Conservation (phyloP, 2,888 invertebrate genomes). For the Callinectes sapidus region DNA sequence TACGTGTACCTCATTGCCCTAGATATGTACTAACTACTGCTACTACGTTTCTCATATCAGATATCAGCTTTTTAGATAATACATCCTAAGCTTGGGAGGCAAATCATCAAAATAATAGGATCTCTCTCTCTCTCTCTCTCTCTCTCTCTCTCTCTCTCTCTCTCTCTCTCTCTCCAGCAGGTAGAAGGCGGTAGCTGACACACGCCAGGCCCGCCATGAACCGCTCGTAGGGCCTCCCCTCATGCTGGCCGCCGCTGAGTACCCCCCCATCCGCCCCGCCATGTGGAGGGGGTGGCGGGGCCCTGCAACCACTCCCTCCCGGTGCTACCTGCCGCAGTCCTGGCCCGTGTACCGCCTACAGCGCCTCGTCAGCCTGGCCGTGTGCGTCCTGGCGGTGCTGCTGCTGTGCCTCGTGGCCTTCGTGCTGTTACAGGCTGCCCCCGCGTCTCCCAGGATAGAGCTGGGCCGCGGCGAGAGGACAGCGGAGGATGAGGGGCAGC, state of each 20-base stretch:
- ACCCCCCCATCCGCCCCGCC: not conserved
- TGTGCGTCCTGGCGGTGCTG: constrained; percentile 53
- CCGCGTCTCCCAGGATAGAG: constrained; percentile 3
- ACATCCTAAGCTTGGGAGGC: not conserved
- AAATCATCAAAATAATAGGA: not conserved
- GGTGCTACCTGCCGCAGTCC: constrained; percentile 59
- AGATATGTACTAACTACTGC: no score
- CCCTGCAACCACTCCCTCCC: not conserved
- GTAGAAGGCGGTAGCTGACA: not conserved
- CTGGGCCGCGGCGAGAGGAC: not conserved
- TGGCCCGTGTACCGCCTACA: constrained; percentile 63
- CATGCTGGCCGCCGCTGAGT: constrained; percentile 3
- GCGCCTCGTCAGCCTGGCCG: constrained; percentile 45
- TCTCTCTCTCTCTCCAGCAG: not conserved
- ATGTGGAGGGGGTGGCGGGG: not conserved
- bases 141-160: not conserved
- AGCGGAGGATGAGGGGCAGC: not conserved
- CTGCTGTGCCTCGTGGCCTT: constrained; percentile 54
- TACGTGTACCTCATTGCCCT: no score
- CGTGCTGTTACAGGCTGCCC: constrained; percentile 50
- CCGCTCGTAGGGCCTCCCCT: not conserved
- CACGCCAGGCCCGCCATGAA: constrained; percentile 5
- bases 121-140: not conserved
- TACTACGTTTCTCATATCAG: no score
- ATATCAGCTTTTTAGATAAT: no score